Evolutionary conservation across 2,113 vertebrate species (phyloP), one percentile per base, ranked within the genome.

Genomic region (Silurus asotus): DNA sequence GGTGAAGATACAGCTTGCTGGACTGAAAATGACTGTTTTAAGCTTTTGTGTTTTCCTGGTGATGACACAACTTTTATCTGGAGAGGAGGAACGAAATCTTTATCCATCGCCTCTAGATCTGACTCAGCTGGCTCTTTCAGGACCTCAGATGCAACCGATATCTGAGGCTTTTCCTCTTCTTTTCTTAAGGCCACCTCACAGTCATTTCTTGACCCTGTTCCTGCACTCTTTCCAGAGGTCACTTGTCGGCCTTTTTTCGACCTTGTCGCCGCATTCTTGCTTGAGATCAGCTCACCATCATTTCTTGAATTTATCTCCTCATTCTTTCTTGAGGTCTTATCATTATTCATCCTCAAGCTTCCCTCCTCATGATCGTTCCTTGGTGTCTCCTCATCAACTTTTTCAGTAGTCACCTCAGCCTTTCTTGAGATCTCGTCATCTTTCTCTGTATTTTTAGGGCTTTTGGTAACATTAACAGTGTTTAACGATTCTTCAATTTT

Each of bases 21-120:
- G 88, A 95, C 93, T 84, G 94, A 91, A 90, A 95, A 93, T 23
- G 94, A 94, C 11, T 93, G 93, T 85, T 94, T 95, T 81, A 92
- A 92, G 85, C 91, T 93, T 89, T 92, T 93, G 67, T 87, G 91
- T 90, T 94, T 95, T 48, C 93, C 92, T 15, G 94, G 94, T 82
- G 94, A 95, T 25, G 93, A 94, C 14, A 95, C 92, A 82, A 95
- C 93, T 89, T 95, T 95, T 53, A 94, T 94, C 87, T 95, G 94
- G 87, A 94, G 92, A n/a, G 94, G 93, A 51, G 93, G 93, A 90
- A 94, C 86, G 3, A 86, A 48, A 69, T 92, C 84, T 11, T 80
- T 93, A 91, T 19, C 83, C 82, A 8, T 78, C 13, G 75, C 78
- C 83, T 90, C 83, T 8, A 14, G 25, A 49, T 94, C 93, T 0